Evolutionary conservation across 2,888 invertebrate genomes (phyloP).

Genomic region (Fragum sueziense): DNA sequence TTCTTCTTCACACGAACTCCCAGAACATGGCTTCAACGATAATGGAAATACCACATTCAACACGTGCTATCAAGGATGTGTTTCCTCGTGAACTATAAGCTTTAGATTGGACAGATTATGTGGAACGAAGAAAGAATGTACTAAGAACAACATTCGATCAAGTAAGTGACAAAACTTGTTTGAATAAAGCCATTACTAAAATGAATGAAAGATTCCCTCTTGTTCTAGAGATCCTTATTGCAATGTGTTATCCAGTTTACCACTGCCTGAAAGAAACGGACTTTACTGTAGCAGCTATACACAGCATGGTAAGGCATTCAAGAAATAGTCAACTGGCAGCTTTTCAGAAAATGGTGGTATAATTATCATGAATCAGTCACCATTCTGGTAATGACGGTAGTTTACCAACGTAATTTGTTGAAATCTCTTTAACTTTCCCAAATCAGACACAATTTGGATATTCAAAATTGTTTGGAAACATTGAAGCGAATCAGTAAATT

Average conservation of each 20-base stretch:
- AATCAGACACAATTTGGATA: no score
- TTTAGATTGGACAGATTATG: neutral
- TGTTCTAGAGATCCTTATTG: constrained; percentile 4
- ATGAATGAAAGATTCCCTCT: constrained; percentile 3
- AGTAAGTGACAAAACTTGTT: neutral
- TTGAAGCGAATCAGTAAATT: no score
- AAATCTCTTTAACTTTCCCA: neutral
- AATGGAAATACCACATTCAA: constrained; percentile 4
- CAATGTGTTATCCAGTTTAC: constrained; percentile 2
- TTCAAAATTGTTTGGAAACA: no score
- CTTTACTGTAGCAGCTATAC: neutral
- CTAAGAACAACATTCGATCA: neutral
- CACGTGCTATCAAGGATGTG: neutral
- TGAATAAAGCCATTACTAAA: neutral
- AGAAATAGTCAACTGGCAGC: neutral
- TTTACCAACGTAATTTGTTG: neutral
- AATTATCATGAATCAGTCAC: constrained; percentile 1
- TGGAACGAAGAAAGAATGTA: neutral
- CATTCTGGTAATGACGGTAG: constrained; percentile 1
- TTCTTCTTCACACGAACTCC: neutral
- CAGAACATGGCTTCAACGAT: constrained; percentile 3
- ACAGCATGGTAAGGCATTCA: constrained; percentile 1
- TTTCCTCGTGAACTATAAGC: neutral
- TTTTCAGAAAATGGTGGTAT: constrained; percentile 5
- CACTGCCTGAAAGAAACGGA: neutral